These are phyloP conservation scores for Hafferia zeledoni DNA, from an alignment of 2,797 vertebrate genomes.

Conservation along the genomic window DNA sequence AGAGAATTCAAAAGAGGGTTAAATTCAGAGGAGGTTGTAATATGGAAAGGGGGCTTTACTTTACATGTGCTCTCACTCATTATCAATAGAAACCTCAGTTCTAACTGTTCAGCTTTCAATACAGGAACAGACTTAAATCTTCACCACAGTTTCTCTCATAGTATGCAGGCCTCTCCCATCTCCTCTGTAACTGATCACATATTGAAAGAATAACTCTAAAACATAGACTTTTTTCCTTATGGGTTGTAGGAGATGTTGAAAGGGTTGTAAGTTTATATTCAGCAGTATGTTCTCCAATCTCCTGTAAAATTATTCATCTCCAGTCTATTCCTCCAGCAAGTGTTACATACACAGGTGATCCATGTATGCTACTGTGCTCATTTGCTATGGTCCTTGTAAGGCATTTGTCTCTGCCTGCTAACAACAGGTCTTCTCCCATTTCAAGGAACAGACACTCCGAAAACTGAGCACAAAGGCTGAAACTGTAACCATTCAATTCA, in stretches of 20 bases:
- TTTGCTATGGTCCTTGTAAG: neutral
- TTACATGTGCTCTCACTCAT: neutral
- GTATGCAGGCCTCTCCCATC: neutral
- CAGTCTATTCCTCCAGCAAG: neutral
- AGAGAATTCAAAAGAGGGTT: neutral
- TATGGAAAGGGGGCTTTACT: neutral
- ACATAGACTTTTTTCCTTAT: neutral
- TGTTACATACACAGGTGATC: neutral
- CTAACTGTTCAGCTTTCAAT: conserved; percentile 16
- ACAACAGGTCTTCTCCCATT: neutral
- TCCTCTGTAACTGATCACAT: conserved; percentile 11
- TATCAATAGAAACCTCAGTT: neutral
- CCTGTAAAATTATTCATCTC: neutral
- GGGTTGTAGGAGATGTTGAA: neutral
- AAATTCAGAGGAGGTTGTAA: conserved; percentile 27
- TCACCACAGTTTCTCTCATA: neutral
- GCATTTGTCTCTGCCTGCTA: conserved; percentile 6
- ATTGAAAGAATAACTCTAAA: conserved; percentile 34
- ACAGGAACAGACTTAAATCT: conserved; percentile 3
- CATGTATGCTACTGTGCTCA: neutral
- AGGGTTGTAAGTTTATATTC: neutral
- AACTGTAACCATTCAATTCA: neutral
- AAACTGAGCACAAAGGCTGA: neutral
- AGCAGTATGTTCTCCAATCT: neutral
- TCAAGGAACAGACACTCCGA: neutral